Conservation (phyloP, 2,797 vertebrate species). For the Arnoldichthys spilopterus region DNA sequence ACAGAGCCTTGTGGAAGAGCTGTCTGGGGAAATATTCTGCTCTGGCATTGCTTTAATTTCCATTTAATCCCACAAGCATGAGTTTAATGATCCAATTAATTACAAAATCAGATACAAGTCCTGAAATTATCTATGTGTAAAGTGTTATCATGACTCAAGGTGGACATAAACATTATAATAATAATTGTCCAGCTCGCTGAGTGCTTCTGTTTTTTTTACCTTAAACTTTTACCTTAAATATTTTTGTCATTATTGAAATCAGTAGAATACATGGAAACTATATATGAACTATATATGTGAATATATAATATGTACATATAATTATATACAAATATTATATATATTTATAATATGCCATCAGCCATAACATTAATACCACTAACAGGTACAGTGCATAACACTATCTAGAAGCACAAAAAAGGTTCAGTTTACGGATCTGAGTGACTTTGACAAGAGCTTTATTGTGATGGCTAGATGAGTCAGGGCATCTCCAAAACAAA, state of each 20-base stretch:
- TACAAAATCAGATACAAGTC: conserved; percentile 71
- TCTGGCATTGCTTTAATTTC: conserved; percentile 65
- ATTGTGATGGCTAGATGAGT: too few relatives aligned
- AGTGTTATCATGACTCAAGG: conserved; percentile 57
- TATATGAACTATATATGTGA: background rate
- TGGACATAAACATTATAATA: conserved; percentile 43
- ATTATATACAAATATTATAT: too few relatives aligned
- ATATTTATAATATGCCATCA: too few relatives aligned
- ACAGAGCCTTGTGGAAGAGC: conserved; percentile 44
- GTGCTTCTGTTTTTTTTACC: conserved; percentile 8
- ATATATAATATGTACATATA: too few relatives aligned
- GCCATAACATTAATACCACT: too few relatives aligned
- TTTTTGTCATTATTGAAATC: conserved; percentile 17
- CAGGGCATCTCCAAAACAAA: too few relatives aligned
- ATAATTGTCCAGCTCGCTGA: conserved; percentile 49
- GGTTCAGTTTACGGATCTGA: too few relatives aligned
- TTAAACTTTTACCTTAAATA: conserved; percentile 10
- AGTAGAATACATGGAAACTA: background rate
- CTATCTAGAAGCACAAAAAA: too few relatives aligned
- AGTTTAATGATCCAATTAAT: conserved; percentile 73
- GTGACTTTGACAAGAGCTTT: too few relatives aligned
- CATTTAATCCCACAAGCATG: conserved; percentile 68
- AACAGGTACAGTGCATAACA: too few relatives aligned
- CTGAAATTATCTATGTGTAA: conserved; percentile 65
- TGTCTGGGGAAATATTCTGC: conserved; percentile 66